Percentiles rank a stretch among this genome's conserved stretches.
Evolutionary conservation across 2,113 vertebrate genomes (phyloP).

Genomic region (Bubalus kerabau): DNA sequence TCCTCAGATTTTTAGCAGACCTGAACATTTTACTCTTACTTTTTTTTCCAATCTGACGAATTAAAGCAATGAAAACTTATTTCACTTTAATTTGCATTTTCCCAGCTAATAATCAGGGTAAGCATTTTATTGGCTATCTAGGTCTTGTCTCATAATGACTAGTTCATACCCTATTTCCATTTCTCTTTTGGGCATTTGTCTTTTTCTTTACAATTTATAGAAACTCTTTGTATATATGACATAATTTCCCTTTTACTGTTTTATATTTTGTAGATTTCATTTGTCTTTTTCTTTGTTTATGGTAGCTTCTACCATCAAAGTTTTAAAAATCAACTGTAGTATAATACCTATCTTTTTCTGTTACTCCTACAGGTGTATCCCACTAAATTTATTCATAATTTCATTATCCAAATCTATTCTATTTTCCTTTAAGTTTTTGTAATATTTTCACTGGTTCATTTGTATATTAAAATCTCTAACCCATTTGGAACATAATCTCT

Average conservation of each 20-base stretch:
- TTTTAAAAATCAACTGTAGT: neutral
- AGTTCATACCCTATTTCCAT: neutral
- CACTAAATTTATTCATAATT: neutral
- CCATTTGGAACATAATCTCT: neutral
- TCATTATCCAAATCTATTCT: neutral
- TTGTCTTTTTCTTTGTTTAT: slow-evolving; percentile 6
- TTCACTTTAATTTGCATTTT: slow-evolving; percentile 54
- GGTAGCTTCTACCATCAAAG: neutral
- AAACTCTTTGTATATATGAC: neutral
- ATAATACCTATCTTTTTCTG: neutral
- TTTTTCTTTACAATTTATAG: slow-evolving; percentile 10
- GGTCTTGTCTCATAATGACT: neutral
- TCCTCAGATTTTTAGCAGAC: slow-evolving; percentile 12
- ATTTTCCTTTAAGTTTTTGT: neutral
- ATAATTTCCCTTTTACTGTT: neutral
- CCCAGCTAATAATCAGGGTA: neutral
- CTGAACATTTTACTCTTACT: neutral
- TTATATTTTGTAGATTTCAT: neutral
- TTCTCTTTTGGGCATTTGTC: neutral
- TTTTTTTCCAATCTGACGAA: neutral
- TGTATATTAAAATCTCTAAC: neutral
- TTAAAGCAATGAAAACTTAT: slow-evolving; percentile 26
- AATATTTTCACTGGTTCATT: neutral
- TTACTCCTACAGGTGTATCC: neutral
- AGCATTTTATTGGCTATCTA: neutral